Evolutionary conservation across 1,140 invertebrate species (phyloP), one percentile per base, ranked within the genome.

Genomic region (Meloidogyne hapla): DNA sequence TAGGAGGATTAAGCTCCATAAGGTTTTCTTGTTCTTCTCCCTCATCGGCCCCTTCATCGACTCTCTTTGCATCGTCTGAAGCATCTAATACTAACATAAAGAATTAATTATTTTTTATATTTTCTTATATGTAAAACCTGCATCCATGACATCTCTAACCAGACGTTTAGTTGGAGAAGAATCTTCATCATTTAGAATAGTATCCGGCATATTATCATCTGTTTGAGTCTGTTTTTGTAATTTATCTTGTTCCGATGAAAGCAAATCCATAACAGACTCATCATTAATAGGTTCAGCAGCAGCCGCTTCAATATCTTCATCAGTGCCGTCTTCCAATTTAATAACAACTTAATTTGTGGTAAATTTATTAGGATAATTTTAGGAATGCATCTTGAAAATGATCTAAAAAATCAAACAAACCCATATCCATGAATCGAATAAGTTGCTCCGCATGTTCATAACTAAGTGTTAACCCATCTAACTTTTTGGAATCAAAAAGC

Each of bases 291-390:
- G 79, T 70, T 73, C 91, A 75, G 65, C 77, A 63, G 95, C 93
- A 5, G 97, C 89, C 18, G 92, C 72, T 28, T 81, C 79, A 42
- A 86, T 45, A 42, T 98, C 96, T 83, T 94, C 92, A 79, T 98
- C 95, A n/a, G 92, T 93, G 4, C 96, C 96, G 64, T 94, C 96
- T 90, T 99, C 96, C 18, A 99, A 89, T 87, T 94, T 93, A 77
- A 99, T 96, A 1, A 99, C 96, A 56, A 95, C 94, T 78, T 79
- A 26, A 28, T 5, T n/a, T 76, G 80, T 85, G 42, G 13, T 73
- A 67, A 38, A 26, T 73, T 18, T 15, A 26, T 56, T 40, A 6
- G 56, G 65, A 65, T 26, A 25, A 45, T 28, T n/a, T n/a, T n/a
- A n/a, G n/a, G n/a, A 65, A 76, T 21, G 23, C 10, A 76, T n/a